Conservation (phyloP, 2,888 invertebrate genomes). For the Drosophila rubida region DNA sequence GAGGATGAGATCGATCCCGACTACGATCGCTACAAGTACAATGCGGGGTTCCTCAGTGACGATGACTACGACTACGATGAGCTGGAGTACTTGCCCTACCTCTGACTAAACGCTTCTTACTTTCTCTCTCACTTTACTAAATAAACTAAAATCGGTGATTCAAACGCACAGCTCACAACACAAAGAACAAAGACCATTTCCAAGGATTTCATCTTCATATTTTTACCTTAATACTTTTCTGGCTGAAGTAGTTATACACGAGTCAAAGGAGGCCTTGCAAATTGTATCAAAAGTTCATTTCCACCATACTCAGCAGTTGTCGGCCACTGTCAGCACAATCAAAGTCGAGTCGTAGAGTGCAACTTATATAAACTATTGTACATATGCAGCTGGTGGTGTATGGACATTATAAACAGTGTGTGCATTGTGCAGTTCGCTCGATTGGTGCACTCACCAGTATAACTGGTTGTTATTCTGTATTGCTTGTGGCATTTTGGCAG, state of each 20-base stretch:
- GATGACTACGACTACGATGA: constrained; percentile 11
- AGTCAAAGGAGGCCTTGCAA: no score
- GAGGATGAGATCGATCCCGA: constrained; percentile 41
- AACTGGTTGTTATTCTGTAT: constrained; percentile 56
- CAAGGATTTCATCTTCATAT: no score
- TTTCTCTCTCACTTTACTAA: neutral
- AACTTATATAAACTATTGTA: constrained; percentile 5
- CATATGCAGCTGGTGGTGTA: no score
- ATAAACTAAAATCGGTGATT: neutral
- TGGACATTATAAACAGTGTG: constrained; percentile 12
- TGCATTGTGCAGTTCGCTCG: constrained; percentile 37
- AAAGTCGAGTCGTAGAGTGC: neutral
- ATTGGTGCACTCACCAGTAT: constrained; percentile 37
- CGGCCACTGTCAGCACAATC: neutral
- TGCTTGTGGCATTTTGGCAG: constrained; percentile 48
- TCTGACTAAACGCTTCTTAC: neutral
- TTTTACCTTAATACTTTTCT: no score
- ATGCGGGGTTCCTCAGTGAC: constrained; percentile 42
- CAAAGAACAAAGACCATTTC: no score
- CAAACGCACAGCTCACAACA: no score
- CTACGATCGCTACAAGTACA: constrained; percentile 27
- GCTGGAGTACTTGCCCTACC: neutral
- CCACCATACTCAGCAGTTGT: constrained; percentile 3
- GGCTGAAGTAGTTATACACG: no score
- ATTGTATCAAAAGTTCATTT: no score